A percentile compares a stretch with the other conserved stretches of the same genome.
Conservation (phyloP, 1,140 invertebrate genomes). For the Hypothenemus hampei region DNA sequence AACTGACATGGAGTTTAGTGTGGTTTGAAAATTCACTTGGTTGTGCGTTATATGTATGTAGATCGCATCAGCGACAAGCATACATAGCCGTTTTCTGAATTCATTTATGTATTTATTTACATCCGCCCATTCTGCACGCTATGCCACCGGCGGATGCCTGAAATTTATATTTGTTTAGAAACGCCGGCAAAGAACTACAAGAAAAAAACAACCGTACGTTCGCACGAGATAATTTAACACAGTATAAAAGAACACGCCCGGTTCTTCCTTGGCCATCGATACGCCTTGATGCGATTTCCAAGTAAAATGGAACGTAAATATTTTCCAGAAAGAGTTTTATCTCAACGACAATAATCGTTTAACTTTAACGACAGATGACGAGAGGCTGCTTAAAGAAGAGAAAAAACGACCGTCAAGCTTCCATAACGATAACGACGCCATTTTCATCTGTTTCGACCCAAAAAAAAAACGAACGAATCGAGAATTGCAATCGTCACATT, state of each 20-base stretch:
- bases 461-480: conserved; percentile 19
- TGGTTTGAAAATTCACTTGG: conserved; percentile 9
- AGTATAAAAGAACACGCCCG: too few species aligned
- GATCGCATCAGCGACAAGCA: conserved; percentile 28
- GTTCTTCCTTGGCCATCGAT: too few species aligned
- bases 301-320: too few species aligned
- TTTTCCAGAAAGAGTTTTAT: not conserved
- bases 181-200: not conserved
- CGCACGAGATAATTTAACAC: too few species aligned
- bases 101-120: conserved; percentile 30
- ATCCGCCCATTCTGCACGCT: conserved; percentile 24
- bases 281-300: too few species aligned
- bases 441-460: conserved; percentile 22
- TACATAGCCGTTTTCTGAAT: conserved; percentile 25
- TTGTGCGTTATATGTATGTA: too few species aligned
- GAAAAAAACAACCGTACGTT: not conserved
- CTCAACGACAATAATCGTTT: not conserved
- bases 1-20: too few species aligned
- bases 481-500: conserved; percentile 10
- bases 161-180: conserved; percentile 12
- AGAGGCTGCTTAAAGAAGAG: too few species aligned
- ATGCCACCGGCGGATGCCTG: conserved; percentile 15
- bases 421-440: conserved; percentile 22
- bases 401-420: conserved; percentile 14
- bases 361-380: conserved; percentile 14